phyloP scores from a whole-genome alignment of 2,888 invertebrate species.

The Eutolmus rufibarbis region DNA sequence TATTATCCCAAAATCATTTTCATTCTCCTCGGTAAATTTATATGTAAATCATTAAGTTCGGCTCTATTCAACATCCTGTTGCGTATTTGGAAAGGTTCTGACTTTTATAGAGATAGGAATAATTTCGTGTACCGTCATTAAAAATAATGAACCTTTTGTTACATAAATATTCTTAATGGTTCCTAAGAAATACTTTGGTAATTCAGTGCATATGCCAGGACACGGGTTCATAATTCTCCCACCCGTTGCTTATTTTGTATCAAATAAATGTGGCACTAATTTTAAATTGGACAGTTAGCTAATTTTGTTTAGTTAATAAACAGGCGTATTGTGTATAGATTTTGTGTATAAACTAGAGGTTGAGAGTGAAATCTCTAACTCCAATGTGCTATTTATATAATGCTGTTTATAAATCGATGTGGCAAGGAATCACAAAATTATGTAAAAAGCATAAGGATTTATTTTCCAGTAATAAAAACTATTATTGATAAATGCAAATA shows the following conservation, averaged over 20 bases:
- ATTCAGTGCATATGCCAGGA: neutral
- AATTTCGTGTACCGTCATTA: neutral
- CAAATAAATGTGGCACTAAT: neutral
- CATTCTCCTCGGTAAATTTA: neutral
- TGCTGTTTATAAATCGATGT: too few species aligned
- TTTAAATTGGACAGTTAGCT: neutral
- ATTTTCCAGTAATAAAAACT: too few species aligned
- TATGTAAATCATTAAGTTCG: neutral
- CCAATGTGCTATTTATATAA: too few species aligned
- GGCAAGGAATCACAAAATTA: too few species aligned
- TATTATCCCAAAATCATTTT: neutral
- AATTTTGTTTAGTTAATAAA: neutral
- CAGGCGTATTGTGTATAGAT: neutral
- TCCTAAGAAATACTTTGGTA: neutral
- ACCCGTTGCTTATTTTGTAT: neutral
- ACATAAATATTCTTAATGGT: neutral
- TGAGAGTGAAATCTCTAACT: too few species aligned
- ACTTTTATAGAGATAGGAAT: neutral
- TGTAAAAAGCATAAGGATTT: too few species aligned
- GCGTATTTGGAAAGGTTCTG: neutral
- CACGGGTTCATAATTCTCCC: neutral
- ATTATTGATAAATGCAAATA: too few species aligned
- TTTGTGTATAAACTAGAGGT: too few species aligned
- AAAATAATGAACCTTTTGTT: neutral
- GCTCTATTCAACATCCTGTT: neutral